These are phyloP conservation scores for Brachypteracias leptosomus DNA, from an alignment of 2,113 vertebrate genomes.

Conservation along the genomic window DNA sequence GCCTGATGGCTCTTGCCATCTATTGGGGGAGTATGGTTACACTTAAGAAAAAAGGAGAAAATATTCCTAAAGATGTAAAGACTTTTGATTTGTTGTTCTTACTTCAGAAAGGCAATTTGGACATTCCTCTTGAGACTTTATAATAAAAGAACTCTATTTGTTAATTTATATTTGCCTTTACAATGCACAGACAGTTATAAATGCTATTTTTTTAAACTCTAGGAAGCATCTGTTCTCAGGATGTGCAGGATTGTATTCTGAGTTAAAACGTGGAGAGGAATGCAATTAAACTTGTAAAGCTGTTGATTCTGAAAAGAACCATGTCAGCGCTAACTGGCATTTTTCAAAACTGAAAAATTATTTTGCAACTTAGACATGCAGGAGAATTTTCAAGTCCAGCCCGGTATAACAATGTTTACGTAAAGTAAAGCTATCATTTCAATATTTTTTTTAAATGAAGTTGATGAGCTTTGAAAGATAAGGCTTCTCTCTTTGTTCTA, in stretches of 20 bases:
- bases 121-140: constrained; percentile 26
- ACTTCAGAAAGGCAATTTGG: neutral
- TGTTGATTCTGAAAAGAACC: neutral
- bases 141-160: neutral
- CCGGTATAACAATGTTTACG: constrained; percentile 36
- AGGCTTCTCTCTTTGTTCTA: constrained; percentile 22
- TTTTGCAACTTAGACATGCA: neutral
- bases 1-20: neutral
- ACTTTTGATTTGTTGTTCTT: neutral
- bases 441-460: neutral
- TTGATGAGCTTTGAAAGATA: neutral
- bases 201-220: constrained; percentile 16
- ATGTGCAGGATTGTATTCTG: neutral
- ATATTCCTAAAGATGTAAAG: neutral
- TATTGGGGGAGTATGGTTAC: neutral
- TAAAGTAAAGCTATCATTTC: constrained; percentile 44
- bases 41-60: too few species aligned
- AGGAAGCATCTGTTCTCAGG: neutral
- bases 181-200: neutral
- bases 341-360: neutral
- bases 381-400: neutral
- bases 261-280: neutral
- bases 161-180: constrained; percentile 33
- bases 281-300: constrained; percentile 8
- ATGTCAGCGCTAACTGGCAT: neutral